These are phyloP conservation scores for Trichomycterus rosablanca DNA, from an alignment of 2,113 vertebrate genomes.

Conservation along the genomic window DNA sequence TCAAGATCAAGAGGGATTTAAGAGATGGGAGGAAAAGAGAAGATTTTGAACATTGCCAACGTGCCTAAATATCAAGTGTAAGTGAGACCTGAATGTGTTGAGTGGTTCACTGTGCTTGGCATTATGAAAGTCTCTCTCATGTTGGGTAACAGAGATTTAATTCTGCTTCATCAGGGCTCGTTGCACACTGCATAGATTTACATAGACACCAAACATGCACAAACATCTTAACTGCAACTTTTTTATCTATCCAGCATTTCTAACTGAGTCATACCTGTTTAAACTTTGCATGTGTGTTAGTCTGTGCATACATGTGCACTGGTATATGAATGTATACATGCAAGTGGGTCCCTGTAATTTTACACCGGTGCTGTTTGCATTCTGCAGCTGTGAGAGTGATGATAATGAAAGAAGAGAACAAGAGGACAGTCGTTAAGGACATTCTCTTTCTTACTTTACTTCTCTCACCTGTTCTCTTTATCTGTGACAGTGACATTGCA, in stretches of 20 bases:
- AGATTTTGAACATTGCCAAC: constrained; percentile 57
- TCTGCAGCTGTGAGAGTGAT: constrained; percentile 35
- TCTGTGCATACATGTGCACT: constrained; percentile 2
- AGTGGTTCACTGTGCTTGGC: not conserved
- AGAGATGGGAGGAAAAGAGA: constrained; percentile 68
- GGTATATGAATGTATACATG: not conserved
- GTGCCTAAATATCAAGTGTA: constrained; percentile 57
- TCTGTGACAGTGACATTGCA: no score
- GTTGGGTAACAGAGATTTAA: constrained; percentile 11
- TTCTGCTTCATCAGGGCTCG: constrained; percentile 3
- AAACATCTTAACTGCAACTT: not conserved
- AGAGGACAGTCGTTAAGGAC: constrained; percentile 10
- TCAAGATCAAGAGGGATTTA: constrained; percentile 49
- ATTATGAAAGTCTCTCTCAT: not conserved
- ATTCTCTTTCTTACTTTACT: not conserved
- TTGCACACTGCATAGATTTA: not conserved
- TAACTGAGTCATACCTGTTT: no score
- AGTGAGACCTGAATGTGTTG: constrained; percentile 40
- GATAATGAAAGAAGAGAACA: constrained; percentile 31
- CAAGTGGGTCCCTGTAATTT: constrained; percentile 4
- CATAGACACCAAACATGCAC: no score
- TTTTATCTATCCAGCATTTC: no score
- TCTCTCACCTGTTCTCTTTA: not conserved
- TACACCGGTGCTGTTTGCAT: constrained; percentile 20
- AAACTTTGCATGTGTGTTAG: no score